Percentiles rank a stretch among this genome's conserved stretches.
Conservation (phyloP, 2,888 invertebrate genomes). For the Blomia tropicalis region DNA sequence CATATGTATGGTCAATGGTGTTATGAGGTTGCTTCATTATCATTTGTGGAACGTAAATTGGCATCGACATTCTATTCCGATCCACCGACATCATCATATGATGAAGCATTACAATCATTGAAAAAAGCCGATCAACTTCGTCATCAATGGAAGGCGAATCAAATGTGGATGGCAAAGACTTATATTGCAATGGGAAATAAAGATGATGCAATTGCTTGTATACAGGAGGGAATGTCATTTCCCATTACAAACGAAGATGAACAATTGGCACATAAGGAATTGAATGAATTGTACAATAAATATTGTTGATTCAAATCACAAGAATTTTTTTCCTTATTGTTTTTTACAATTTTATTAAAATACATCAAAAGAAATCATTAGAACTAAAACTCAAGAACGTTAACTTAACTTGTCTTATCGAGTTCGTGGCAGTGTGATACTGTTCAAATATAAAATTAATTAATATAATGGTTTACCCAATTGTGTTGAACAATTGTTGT, state of each 20-base stretch:
- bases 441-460: too few relatives aligned
- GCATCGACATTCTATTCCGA: constrained; percentile 47
- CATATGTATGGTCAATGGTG: constrained; percentile 53
- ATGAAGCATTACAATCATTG: constrained; percentile 44
- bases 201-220: constrained; percentile 40
- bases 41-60: constrained; percentile 45
- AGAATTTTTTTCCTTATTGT: too few relatives aligned
- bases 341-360: too few relatives aligned
- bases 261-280: constrained; percentile 25
- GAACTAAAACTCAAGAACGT: too few relatives aligned
- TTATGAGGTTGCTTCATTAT: constrained; percentile 39
- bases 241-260: constrained; percentile 13
- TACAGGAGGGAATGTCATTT: constrained; percentile 34
- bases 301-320: too few relatives aligned
- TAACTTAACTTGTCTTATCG: too few relatives aligned
- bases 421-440: too few relatives aligned
- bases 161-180: constrained; percentile 23
- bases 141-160: constrained; percentile 45
- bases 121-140: constrained; percentile 1
- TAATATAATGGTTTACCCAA: too few relatives aligned
- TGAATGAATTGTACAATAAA: constrained; percentile 26
- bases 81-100: constrained; percentile 43
- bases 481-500: too few relatives aligned
- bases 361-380: too few relatives aligned
- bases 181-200: constrained; percentile 35